A percentile compares a stretch with the other conserved stretches of the same genome.
Conservation (phyloP, 2,797 vertebrate genomes). For the Spea hammondii region DNA sequence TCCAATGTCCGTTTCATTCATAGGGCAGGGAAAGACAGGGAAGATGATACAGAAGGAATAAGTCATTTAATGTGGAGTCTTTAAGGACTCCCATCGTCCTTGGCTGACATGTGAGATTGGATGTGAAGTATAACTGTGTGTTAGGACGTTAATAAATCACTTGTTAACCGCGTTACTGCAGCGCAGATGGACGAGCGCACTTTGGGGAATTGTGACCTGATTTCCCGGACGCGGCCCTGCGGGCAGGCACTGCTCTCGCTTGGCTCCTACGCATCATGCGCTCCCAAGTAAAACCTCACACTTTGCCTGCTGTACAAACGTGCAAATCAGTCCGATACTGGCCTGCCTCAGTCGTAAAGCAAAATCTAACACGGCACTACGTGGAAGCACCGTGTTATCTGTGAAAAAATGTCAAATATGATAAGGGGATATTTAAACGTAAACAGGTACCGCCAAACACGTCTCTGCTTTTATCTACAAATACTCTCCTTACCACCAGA, state of each 20-base stretch:
- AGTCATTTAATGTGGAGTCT: conserved; percentile 12
- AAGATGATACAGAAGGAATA: conserved; percentile 5
- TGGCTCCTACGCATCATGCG: background rate
- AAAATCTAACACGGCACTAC: no score
- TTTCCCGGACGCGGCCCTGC: conserved; percentile 55
- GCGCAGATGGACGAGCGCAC: conserved; percentile 50
- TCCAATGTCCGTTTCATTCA: no score
- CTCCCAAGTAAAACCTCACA: background rate
- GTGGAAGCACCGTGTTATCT: no score
- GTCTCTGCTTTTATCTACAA: no score
- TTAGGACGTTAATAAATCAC: conserved; percentile 36
- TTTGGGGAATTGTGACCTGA: conserved; percentile 57
- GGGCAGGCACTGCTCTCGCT: conserved; percentile 54
- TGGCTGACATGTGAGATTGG: conserved; percentile 14
- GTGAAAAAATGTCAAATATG: no score
- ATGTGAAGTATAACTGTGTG: conserved; percentile 31
- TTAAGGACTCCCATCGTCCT: conserved; percentile 19
- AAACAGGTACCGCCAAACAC: no score
- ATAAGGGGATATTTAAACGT: no score
- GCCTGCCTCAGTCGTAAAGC: no score
- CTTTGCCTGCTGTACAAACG: background rate
- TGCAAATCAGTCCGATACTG: background rate
- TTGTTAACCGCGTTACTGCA: conserved; percentile 47
- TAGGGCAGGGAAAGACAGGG: background rate
- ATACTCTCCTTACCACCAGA: no score